phyloP scores from a whole-genome alignment of 2,113 vertebrate genomes.

The Arvicanthis niloticus region DNA sequence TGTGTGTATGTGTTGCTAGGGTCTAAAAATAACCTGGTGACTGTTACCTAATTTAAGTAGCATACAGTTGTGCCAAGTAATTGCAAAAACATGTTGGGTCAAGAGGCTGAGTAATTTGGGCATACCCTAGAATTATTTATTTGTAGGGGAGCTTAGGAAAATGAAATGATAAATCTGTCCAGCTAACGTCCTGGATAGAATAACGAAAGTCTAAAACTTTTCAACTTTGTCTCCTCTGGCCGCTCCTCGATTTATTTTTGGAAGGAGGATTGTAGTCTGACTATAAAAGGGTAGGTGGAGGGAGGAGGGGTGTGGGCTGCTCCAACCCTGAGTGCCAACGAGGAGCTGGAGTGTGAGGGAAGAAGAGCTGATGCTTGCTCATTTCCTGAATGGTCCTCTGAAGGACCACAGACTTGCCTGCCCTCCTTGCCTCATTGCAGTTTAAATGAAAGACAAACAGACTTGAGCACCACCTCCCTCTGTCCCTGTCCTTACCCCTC shows the following conservation, averaged over 20 bases:
- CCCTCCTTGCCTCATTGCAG: background rate
- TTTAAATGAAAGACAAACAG: background rate
- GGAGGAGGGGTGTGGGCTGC: background rate
- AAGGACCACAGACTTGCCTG: background rate
- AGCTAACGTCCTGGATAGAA: background rate
- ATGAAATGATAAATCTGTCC: slow-evolving; percentile 58
- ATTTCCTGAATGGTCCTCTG: fast-evolving
- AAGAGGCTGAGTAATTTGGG: slow-evolving; percentile 64
- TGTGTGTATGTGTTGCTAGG: slow-evolving; percentile 68
- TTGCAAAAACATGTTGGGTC: slow-evolving; percentile 66
- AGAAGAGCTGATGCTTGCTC: background rate
- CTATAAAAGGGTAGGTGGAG: slow-evolving; percentile 71
- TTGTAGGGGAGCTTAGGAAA: slow-evolving; percentile 63
- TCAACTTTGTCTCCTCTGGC: slow-evolving; percentile 63
- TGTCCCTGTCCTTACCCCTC: fast-evolving
- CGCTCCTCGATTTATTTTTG: slow-evolving; percentile 71
- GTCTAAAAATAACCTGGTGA: slow-evolving; percentile 86
- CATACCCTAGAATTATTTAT: slow-evolving; percentile 66
- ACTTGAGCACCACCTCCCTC: background rate
- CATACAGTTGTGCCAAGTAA: slow-evolving; percentile 73
- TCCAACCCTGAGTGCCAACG: background rate
- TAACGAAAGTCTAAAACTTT: slow-evolving; percentile 50
- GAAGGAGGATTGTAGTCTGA: slow-evolving; percentile 62
- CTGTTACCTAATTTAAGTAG: slow-evolving; percentile 78
- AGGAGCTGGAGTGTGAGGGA: background rate